phyloP scores from a whole-genome alignment of 2,113 vertebrate species.

The Xenopus tropicalis region DNA sequence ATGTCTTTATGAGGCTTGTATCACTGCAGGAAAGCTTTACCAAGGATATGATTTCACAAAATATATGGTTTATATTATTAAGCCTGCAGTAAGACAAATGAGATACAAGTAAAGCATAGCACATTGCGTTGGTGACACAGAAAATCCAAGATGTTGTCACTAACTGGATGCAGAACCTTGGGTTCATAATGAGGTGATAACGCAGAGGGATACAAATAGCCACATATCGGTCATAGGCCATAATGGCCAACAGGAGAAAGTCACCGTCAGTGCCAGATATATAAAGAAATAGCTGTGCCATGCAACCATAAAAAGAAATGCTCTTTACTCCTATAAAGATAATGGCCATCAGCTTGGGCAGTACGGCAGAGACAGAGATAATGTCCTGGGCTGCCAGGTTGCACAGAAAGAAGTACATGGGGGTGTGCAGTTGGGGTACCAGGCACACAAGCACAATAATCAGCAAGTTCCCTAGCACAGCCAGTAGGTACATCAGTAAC shows the following conservation, averaged over 20 bases:
- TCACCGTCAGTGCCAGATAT: background rate
- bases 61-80: background rate
- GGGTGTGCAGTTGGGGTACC: background rate
- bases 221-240: conserved; percentile 34
- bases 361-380: too few relatives aligned
- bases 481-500: background rate
- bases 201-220: conserved; percentile 11
- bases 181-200: conserved; percentile 27
- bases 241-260: conserved; percentile 5
- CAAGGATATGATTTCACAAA: background rate
- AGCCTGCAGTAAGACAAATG: background rate
- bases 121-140: background rate
- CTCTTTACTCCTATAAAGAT: too few relatives aligned
- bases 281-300: conserved; percentile 24
- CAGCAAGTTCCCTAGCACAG: background rate
- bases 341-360: too few relatives aligned
- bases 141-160: conserved; percentile 20
- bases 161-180: background rate
- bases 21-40: background rate
- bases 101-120: background rate
- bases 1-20: background rate
- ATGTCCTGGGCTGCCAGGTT: too few relatives aligned
- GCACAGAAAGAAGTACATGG: background rate
- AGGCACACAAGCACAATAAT: conserved; percentile 1
- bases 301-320: conserved; percentile 18